Evolutionary conservation across 1,140 invertebrate genomes (phyloP).

Genomic region (Scylla paramamosain): DNA sequence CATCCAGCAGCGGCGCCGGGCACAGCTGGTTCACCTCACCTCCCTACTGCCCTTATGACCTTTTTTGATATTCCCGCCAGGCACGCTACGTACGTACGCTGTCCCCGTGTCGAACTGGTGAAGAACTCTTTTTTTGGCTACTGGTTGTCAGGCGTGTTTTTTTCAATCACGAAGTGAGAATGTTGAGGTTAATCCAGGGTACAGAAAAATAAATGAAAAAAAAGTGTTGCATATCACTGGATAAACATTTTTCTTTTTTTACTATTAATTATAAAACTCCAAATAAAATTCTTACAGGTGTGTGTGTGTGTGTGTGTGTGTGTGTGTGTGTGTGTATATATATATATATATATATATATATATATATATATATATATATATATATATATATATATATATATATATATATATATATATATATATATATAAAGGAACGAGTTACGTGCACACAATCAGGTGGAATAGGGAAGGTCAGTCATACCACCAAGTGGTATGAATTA

Average conservation of each 20-base stretch:
- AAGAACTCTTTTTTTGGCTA: too few species aligned
- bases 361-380: slow-evolving; percentile 51
- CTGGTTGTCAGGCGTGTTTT: too few species aligned
- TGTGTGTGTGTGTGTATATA: background rate
- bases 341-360: slow-evolving; percentile 7
- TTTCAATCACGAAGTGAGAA: too few species aligned
- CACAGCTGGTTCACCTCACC: background rate
- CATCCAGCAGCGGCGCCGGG: background rate
- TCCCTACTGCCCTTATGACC: background rate
- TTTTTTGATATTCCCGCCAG: background rate
- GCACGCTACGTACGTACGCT: background rate
- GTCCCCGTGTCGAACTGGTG: too few species aligned
- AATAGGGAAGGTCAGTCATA: background rate
- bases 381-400: slow-evolving; percentile 51
- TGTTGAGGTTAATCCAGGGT: too few species aligned
- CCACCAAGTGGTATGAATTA: background rate
- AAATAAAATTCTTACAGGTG: too few species aligned
- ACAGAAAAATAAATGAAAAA: too few species aligned
- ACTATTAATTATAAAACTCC: too few species aligned
- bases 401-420: slow-evolving; percentile 40
- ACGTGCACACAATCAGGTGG: background rate
- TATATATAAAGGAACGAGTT: background rate
- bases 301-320: background rate
- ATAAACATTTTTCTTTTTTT: too few species aligned
- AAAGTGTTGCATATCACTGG: too few species aligned